phyloP scores from a whole-genome alignment of 2,797 vertebrate genomes.

The Crocidura indochinensis region DNA sequence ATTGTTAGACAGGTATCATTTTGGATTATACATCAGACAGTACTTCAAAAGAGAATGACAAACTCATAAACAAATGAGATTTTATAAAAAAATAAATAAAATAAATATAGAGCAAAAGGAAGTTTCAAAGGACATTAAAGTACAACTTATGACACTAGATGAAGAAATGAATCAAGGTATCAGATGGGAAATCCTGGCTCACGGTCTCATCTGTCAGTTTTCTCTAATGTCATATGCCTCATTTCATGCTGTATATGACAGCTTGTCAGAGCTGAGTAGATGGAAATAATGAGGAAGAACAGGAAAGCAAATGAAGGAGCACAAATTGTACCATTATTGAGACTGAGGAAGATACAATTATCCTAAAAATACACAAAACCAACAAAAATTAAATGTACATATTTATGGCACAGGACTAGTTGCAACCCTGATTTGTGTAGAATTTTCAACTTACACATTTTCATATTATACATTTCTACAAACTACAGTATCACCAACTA shows the following conservation, averaged over 20 bases:
- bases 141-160: neutral
- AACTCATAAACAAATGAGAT: neutral
- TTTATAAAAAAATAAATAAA: neutral
- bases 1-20: conserved; percentile 16
- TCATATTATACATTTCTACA: neutral
- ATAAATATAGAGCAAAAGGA: neutral
- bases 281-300: neutral
- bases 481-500: neutral
- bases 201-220: neutral
- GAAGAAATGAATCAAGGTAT: neutral
- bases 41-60: neutral
- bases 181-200: conserved; percentile 4
- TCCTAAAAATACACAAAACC: neutral
- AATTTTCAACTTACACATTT: neutral
- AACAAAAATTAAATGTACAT: neutral
- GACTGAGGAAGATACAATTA: conserved; percentile 47
- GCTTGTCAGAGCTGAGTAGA: neutral
- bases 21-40: neutral
- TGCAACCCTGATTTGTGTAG: neutral
- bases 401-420: neutral
- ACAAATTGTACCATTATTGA: neutral
- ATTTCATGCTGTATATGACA: too few relatives aligned
- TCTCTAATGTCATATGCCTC: rapidly evolving
- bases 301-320: neutral
- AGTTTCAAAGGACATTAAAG: conserved; percentile 8